Base-by-base conservation (phyloP, 2,113 vertebrate genomes). In the Albula glossodonta region DNA sequence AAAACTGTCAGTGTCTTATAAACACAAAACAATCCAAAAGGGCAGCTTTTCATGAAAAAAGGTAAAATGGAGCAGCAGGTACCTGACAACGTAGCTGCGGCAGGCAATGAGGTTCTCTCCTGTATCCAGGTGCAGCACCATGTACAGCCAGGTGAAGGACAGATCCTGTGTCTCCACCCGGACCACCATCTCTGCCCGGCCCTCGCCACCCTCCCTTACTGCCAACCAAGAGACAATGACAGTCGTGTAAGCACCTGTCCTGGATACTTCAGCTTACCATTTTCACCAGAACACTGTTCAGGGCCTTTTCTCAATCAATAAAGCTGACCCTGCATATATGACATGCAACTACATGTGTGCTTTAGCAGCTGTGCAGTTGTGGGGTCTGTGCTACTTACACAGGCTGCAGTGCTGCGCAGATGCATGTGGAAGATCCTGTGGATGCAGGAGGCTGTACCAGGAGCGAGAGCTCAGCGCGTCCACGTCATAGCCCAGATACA, bases 361-460 rank as follows among this genome's bases (percentile, higher is more conserved):
- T 41, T 41, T 41, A 41, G 31, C 0, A 41, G 31, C 31, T 41
- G 53, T 56, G 53, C 1, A 12, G 53, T 56, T 56, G 1, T 56
- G 53, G 6, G 6, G 53, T 56, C 53, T 56, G 53, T 56, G 50
- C 51, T 83, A 97, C 97, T 97, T 91, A 98, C 97, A 90, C 86
- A 98, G 95, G 89, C 93, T 95, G 91, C 95, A 96, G 91, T 98
- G 97, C 91, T 97, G 97, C 90, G 96, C 91, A 80, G 97, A 97
- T 89, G 97, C 96, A 80, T 97, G 97, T 88, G 96, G 93, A 92
- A 98, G 95, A 92, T 98, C 97, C 91, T 98, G 96, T 41, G 97
- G 97, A 89, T 98, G 97, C 89, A 98, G 93, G 84, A 98, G 95
- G 92, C 96, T 96, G 94, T 98, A 98, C 97, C 97, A 98, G 77